phyloP scores from a whole-genome alignment of 2,797 vertebrate genomes.

The Bovichtus diacanthus region DNA sequence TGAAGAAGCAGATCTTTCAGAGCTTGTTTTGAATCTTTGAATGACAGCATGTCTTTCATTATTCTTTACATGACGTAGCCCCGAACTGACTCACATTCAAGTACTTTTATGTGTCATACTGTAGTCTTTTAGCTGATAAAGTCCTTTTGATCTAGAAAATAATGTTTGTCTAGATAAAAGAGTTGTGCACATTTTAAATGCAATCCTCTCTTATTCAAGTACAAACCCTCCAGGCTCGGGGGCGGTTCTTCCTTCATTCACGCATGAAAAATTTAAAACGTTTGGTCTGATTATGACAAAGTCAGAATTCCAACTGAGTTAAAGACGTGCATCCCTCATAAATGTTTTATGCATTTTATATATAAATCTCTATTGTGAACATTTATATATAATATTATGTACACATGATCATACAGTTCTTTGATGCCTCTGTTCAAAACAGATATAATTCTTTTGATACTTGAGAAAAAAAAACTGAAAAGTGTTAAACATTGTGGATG shows the following conservation, averaged over 20 bases:
- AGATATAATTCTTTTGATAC: too few relatives aligned
- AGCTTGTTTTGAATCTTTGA: slow-evolving; percentile 8
- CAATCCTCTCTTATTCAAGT: not conserved
- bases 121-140: not conserved
- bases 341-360: too few relatives aligned
- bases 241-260: not conserved
- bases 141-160: slow-evolving; percentile 15
- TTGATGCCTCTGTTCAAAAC: too few relatives aligned
- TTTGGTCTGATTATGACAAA: not conserved
- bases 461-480: too few relatives aligned
- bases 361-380: too few relatives aligned
- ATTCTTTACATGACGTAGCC: not conserved
- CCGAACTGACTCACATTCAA: not conserved
- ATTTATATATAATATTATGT: not conserved
- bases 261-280: not conserved
- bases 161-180: not conserved
- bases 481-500: too few relatives aligned
- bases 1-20: not conserved
- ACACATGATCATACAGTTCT: not conserved
- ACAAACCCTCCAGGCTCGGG: not conserved
- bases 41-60: not conserved
- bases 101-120: not conserved
- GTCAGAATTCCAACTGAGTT: too few relatives aligned
- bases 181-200: slow-evolving; percentile 5
- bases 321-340: too few relatives aligned